A percentile compares a stretch with the other conserved stretches of the same genome.
Evolutionary conservation across 2,113 vertebrate genomes (phyloP).

Genomic region (Odontesthes bonariensis): DNA sequence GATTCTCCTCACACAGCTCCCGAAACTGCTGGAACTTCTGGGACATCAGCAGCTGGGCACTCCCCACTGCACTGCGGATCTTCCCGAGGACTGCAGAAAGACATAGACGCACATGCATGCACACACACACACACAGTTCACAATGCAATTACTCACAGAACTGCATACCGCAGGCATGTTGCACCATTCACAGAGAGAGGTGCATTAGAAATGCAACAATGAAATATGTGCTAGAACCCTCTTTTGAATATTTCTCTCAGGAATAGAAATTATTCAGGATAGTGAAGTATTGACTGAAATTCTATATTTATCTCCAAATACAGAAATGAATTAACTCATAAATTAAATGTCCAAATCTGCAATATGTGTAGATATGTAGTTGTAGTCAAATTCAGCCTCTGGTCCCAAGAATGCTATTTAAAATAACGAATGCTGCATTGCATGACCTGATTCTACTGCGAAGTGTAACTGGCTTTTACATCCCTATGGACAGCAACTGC

Average conservation of each 20-base stretch:
- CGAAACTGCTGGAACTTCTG: conserved; percentile 99
- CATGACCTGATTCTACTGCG: conserved; percentile 24
- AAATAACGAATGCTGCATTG: conserved; percentile 24
- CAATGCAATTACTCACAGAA: conserved; percentile 73
- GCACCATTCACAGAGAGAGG: conserved; percentile 51
- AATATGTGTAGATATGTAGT: neutral
- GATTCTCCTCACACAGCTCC: conserved; percentile 97
- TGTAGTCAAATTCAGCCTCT: neutral
- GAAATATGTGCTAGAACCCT: conserved; percentile 7
- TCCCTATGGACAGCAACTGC: conserved; percentile 38
- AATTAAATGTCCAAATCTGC: neutral
- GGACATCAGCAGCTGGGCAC: conserved; percentile 96
- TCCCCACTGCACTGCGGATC: conserved; percentile 97
- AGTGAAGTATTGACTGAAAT: conserved; percentile 25
- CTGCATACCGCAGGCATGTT: conserved; percentile 73
- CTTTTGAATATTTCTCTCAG: conserved; percentile 9
- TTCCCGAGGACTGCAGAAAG: conserved; percentile 93
- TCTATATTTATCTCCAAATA: neutral
- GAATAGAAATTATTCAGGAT: conserved; percentile 10
- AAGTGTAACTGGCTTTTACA: conserved; percentile 31
- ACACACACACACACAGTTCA: conserved; percentile 55
- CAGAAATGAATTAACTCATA: neutral
- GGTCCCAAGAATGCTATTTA: neutral
- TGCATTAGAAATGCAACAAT: conserved; percentile 59
- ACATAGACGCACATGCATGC: conserved; percentile 60